Base-by-base conservation (phyloP, 2,797 vertebrate genomes). In the Babyrousa celebensis region DNA sequence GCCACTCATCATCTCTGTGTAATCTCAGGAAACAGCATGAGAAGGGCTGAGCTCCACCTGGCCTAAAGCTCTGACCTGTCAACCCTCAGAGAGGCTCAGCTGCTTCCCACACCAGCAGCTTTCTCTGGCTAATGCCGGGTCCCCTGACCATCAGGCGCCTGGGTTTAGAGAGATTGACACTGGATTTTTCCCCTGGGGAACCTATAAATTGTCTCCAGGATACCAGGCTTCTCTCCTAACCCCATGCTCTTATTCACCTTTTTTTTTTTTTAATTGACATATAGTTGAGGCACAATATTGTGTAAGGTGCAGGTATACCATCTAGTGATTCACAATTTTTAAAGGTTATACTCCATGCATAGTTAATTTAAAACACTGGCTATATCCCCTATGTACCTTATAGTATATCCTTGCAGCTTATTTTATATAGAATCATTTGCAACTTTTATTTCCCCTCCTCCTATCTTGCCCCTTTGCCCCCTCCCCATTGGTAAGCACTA, bases 171-270 rank as follows among this genome's bases (percentile, higher is more conserved):
- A 93, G 48, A 94, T 52, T 32, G 78, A 54, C 14, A 52, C 17
- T 48, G 27, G 65, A 67, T 20, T 92, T 65, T 79, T 67, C 94
- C 95, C 60, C 29, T 63, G 43, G 15, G 84, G 23, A 91, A 82
- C 43, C 94, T 95, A 92, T 70, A 97, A 78, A 85, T 54, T 17
- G 43, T 92, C 79, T 96, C 67, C 40, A 78, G 96, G 94, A 96
- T 97, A 93, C 92, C 4, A 83, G 77, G 52, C 36, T 75, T 88
- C 87, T 91, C 54, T 72, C 74, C 89, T 97, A 85, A 83, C 74
- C 70, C 56, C 48, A 17, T 89, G 0, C 0, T 65, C 29, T 95
- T 86, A 71, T 20, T 60, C 82, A 85, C 23, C 95, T 21, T 77
- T 77, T 77, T 56, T 56, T 79, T 79, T 58, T 36, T 79, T 79